Evolutionary conservation across 2,113 vertebrate genomes (phyloP).

Genomic region (Rhadina sibilatrix): DNA sequence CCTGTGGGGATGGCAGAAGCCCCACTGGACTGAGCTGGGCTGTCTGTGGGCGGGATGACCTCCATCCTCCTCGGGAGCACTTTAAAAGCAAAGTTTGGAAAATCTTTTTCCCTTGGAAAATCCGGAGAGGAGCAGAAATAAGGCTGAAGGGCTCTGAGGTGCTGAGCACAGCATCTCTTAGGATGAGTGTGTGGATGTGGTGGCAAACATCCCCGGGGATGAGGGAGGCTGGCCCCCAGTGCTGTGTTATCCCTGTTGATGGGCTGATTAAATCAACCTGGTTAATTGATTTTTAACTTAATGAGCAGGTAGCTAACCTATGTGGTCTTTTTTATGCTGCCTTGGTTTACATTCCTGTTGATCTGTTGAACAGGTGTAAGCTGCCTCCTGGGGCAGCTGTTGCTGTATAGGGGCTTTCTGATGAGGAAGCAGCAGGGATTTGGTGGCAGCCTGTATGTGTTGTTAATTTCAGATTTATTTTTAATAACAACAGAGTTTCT

Average conservation of each 20-base stretch:
- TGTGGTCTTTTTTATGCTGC: background rate
- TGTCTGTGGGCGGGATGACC: accelerated
- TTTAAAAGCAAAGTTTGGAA: background rate
- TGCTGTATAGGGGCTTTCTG: background rate
- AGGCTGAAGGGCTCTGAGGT: accelerated
- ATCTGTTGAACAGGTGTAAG: background rate
- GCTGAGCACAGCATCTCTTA: accelerated
- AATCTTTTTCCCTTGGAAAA: background rate
- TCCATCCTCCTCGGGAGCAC: accelerated
- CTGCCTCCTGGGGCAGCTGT: background rate
- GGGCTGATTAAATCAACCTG: background rate
- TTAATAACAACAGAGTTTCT: background rate
- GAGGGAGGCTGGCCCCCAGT: background rate
- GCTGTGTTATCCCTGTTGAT: background rate
- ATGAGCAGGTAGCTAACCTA: background rate
- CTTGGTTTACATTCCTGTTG: background rate
- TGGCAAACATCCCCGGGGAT: background rate
- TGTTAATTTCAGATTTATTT: background rate
- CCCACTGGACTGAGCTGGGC: accelerated
- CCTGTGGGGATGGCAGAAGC: background rate
- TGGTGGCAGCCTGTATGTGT: background rate
- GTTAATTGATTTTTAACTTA: background rate
- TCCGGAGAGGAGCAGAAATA: background rate
- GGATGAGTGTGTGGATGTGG: accelerated
- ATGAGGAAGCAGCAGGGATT: background rate